Evolutionary conservation across 2,113 vertebrate species (phyloP).

Genomic region (Haemorhous mexicanus): DNA sequence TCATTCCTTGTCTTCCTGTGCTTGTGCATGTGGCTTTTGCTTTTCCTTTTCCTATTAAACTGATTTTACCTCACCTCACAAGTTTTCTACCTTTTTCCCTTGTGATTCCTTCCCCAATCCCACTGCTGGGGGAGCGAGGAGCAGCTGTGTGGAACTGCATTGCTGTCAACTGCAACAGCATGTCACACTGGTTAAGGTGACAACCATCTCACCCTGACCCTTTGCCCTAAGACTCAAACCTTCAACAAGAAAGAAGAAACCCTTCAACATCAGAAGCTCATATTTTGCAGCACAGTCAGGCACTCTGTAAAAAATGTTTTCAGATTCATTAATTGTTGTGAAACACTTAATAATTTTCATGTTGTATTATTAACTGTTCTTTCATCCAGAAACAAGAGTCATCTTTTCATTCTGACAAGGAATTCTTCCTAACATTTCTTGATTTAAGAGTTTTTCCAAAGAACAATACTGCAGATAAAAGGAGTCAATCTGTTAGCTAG

Average conservation of each 20-base stretch:
- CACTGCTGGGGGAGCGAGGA: accelerated
- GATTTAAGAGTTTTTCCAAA: not conserved
- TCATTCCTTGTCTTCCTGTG: not conserved
- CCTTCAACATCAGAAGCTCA: not conserved
- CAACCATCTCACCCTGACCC: not conserved
- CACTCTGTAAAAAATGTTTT: not conserved
- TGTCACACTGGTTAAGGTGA: not conserved
- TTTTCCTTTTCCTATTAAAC: not conserved
- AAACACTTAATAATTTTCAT: not conserved
- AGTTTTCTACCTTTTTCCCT: not conserved
- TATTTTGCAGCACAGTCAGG: not conserved
- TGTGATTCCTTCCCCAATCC: not conserved
- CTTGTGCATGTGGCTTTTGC: not conserved
- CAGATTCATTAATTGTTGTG: not conserved
- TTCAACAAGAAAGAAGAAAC: not conserved
- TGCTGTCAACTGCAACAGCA: accelerated
- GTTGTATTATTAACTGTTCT: not conserved
- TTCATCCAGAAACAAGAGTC: not conserved
- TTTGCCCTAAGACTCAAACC: not conserved
- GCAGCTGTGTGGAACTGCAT: accelerated
- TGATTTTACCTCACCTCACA: not conserved
- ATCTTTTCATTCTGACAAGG: not conserved
- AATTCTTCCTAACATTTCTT: not conserved
- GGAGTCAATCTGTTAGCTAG: not conserved
- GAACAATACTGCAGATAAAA: not conserved